A percentile compares a stretch with the other conserved stretches of the same genome.
Conservation (phyloP, 2,797 vertebrate species). For the Enteromius fasciolatus region DNA sequence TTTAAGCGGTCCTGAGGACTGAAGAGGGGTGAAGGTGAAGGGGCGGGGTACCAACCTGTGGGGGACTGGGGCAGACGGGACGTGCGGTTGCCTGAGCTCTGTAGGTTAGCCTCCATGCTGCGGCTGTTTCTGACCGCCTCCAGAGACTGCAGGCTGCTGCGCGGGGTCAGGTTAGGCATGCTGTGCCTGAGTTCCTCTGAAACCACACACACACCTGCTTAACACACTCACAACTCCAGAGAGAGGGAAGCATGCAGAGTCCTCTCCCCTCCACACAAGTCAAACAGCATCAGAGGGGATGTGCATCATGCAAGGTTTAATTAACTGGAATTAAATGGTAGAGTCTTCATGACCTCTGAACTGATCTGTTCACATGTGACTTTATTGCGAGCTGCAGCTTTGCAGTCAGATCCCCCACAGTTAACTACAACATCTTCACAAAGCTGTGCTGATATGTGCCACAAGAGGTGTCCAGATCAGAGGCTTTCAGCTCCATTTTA, state of each 20-base stretch:
- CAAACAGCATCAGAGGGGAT: background rate
- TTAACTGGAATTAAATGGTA: no score
- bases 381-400: background rate
- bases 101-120: constrained; percentile 93
- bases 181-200: constrained; percentile 92
- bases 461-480: no score
- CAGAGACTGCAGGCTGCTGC: constrained; percentile 85
- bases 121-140: constrained; percentile 90
- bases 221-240: constrained; percentile 53
- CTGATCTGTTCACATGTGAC: background rate
- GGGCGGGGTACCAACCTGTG: constrained; percentile 78
- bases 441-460: background rate
- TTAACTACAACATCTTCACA: background rate
- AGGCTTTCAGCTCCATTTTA: background rate
- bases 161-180: constrained; percentile 92
- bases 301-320: background rate
- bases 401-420: background rate
- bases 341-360: background rate
- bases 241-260: background rate
- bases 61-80: constrained; percentile 86
- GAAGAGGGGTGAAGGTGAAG: constrained; percentile 23
- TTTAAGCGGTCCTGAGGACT: background rate
- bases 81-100: constrained; percentile 88
- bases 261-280: background rate
- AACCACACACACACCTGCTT: constrained; percentile 70